phyloP scores from a whole-genome alignment of 2,888 invertebrate species.

The Homarus gammarus region DNA sequence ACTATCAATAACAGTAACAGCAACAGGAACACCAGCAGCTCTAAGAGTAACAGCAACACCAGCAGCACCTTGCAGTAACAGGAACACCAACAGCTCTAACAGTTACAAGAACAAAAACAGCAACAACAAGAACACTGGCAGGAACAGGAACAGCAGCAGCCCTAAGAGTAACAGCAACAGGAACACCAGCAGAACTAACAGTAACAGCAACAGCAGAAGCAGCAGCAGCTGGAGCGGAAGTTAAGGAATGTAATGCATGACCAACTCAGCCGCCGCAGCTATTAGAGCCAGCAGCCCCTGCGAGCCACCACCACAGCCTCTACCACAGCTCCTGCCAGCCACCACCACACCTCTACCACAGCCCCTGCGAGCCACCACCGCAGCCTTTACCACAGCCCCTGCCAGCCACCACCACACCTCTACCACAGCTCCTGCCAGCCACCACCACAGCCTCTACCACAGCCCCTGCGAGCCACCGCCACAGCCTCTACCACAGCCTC shows the following conservation, averaged over 20 bases:
- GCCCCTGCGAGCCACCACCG: background rate
- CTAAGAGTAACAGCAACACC: no score
- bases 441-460: no score
- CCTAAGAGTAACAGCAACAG: no score
- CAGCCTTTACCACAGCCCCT: background rate
- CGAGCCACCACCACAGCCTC: background rate
- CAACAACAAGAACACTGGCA: no score
- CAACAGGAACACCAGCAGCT: no score
- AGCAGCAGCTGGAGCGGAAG: constrained; percentile 16
- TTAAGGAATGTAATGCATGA: constrained; percentile 42
- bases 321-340: no score
- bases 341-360: constrained; percentile 4
- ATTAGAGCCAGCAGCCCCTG: constrained; percentile 1
- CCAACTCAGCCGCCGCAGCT: constrained; percentile 32
- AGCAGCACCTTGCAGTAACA: background rate
- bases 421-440: background rate
- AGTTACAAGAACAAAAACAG: background rate
- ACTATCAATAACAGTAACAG: background rate
- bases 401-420: background rate
- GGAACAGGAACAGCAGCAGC: no score
- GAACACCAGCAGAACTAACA: no score
- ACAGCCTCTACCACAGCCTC: no score
- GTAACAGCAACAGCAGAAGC: background rate
- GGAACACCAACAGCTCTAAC: background rate
- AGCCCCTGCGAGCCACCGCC: no score